phyloP scores from a whole-genome alignment of 1,140 invertebrate species.

The Lepidurus packardi region DNA sequence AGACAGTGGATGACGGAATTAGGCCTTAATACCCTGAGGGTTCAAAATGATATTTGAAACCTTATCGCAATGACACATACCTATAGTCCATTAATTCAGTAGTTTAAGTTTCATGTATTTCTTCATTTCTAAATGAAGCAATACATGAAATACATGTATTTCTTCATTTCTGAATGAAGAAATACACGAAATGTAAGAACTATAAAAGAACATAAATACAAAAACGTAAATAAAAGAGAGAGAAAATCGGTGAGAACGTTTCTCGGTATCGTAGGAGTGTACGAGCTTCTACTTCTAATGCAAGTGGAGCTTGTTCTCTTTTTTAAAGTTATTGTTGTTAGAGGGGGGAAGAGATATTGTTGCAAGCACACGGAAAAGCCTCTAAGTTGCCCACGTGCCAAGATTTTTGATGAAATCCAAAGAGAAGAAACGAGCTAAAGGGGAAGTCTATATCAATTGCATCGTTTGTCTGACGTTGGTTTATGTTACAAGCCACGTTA shows the following conservation, averaged over 20 bases:
- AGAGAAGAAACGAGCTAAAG: not conserved
- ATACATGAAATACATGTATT: too few species aligned
- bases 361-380: too few species aligned
- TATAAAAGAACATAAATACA: not conserved
- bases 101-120: too few species aligned
- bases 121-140: too few species aligned
- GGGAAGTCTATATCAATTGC: not conserved
- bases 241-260: too few species aligned
- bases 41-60: not conserved
- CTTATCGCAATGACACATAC: not conserved
- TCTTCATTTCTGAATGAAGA: too few species aligned
- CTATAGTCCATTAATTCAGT: not conserved
- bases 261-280: too few species aligned
- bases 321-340: too few species aligned
- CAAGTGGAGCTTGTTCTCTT: too few species aligned
- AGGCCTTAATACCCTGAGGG: not conserved
- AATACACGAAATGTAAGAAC: not conserved
- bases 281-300: too few species aligned
- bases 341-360: too few species aligned
- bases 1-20: not conserved
- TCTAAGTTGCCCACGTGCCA: not conserved
- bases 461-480: conserved; percentile 20
- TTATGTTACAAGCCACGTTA: not conserved
- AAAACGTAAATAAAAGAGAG: too few species aligned
- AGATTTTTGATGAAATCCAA: conserved; percentile 18